These are phyloP conservation scores for Drosophila equinoxialis DNA, from an alignment of 1,140 invertebrate species.

Conservation along the genomic window DNA sequence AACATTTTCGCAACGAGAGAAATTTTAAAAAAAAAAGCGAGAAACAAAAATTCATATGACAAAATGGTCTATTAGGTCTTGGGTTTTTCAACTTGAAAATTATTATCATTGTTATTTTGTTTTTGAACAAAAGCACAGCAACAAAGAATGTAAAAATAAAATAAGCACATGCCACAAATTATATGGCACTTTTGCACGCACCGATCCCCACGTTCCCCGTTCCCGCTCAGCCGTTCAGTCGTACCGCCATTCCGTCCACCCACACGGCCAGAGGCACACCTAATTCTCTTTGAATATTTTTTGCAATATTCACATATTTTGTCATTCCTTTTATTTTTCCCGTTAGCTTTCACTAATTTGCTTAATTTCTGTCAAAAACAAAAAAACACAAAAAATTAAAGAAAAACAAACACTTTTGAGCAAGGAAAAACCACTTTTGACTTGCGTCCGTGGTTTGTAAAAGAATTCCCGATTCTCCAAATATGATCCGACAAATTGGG, in stretches of 20 bases:
- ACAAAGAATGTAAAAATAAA: constrained; percentile 36
- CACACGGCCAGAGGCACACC: constrained; percentile 47
- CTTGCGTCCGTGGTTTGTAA: constrained; percentile 29
- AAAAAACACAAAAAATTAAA: constrained; percentile 10
- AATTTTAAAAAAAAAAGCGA: constrained; percentile 6
- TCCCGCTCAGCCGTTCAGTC: constrained; percentile 2
- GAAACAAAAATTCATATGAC: background rate
- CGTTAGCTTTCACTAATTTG: constrained; percentile 67
- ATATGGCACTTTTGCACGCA: constrained; percentile 66
- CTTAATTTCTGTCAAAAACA: constrained; percentile 67
- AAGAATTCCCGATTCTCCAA: constrained; percentile 70
- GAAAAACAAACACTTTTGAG: constrained; percentile 26
- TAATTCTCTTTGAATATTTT: constrained; percentile 59
- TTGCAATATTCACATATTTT: constrained; percentile 29
- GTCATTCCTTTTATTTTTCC: constrained; percentile 42
- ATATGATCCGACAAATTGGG: background rate
- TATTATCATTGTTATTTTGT: constrained; percentile 23
- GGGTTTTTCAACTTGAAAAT: constrained; percentile 32
- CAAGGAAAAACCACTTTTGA: background rate
- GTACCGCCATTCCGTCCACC: constrained; percentile 26
- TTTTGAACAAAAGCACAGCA: constrained; percentile 23
- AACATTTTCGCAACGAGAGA: constrained; percentile 10
- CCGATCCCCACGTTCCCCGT: background rate
- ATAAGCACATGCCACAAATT: constrained; percentile 29
- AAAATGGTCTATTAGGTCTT: background rate